Evolutionary conservation across 2,888 invertebrate genomes (phyloP), one percentile per base, ranked within the genome.

Genomic region (Therioaphis trifolii): DNA sequence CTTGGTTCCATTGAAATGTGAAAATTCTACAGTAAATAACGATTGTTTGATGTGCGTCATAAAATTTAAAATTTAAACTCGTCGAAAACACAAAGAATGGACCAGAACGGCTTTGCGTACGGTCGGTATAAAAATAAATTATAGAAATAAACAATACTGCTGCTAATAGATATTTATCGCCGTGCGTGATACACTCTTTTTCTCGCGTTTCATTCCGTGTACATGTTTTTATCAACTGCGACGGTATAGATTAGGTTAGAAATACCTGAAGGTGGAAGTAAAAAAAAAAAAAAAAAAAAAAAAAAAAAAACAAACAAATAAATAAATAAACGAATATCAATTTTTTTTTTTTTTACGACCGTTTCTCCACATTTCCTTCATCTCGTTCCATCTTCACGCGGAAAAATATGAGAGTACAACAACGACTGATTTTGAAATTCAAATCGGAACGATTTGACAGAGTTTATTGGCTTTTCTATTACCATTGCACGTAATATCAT

Each of bases 401-500:
- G 35, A 35, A 3, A n/a, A 7, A 35, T 35, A 35, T 7, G 35
- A 35, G 7, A 3, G 7, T 35, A 35, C 35, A 35, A 3, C 35
- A 7, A 35, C 35, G 35, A 35, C 35, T 7, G 7, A 52, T 18
- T 71, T 71, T 43, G 18, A 14, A 15, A 4, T 61, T 27, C 18
- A 2, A 14, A 61, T 61, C 1, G 14, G 27, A 27, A 27, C 4
- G 14, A 24, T 61, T 24, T 15, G 3, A 24, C 11, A 0, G 24
- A 14, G 27, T 71, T 49, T 71, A 52, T 72, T 72, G 49, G 27
- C 71, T 72, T 49, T 71, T 24, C 27, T 29, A n/a, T 72, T 29
- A 9, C 71, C 46, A 24, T 58, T 52, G 68, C 68, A 40, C 29
- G 49, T n/a, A 40, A 43, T 55, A 35, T 74, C 55, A 55, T 74